phyloP scores from a whole-genome alignment of 1,140 invertebrate species.

The Drosophila pandora region DNA sequence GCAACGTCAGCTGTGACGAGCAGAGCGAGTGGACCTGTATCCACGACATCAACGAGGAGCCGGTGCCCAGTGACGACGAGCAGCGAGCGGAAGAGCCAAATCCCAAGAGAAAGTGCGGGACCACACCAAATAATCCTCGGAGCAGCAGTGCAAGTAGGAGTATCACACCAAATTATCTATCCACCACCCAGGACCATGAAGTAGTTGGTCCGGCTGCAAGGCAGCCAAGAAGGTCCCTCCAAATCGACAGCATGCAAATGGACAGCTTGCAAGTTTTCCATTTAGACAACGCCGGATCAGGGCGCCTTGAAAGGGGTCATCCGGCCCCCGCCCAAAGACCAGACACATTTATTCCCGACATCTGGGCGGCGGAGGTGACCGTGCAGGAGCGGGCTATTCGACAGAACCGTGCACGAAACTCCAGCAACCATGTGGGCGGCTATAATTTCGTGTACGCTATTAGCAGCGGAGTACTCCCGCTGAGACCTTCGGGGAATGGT shows the following conservation, averaged over 20 bases:
- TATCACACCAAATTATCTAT: background rate
- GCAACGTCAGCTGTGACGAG: constrained; percentile 94
- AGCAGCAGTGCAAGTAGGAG: constrained; percentile 1
- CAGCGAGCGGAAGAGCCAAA: constrained; percentile 39
- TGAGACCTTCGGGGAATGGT: constrained; percentile 33
- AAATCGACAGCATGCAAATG: constrained; percentile 17
- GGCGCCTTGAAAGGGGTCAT: background rate
- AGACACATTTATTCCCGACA: constrained; percentile 76
- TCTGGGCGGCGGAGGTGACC: constrained; percentile 82
- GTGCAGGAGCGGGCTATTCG: constrained; percentile 76
- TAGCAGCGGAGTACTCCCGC: constrained; percentile 78
- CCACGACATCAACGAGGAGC: constrained; percentile 90
- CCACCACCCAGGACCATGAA: background rate
- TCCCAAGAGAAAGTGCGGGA: constrained; percentile 83
- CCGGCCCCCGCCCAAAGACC: constrained; percentile 3
- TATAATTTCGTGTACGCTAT: constrained; percentile 83
- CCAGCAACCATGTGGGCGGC: constrained; percentile 57
- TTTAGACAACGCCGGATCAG: constrained; percentile 22
- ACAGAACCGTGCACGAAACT: constrained; percentile 59
- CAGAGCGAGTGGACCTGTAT: constrained; percentile 96
- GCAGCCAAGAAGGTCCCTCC: constrained; percentile 18
- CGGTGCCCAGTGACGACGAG: constrained; percentile 44
- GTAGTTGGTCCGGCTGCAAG: constrained; percentile 9
- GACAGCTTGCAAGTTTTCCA: constrained; percentile 47
- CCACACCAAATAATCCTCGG: background rate